A percentile compares a stretch with the other conserved stretches of the same genome.
These are phyloP conservation scores for Cerastis rubricosa DNA, from an alignment of 2,888 invertebrate genomes.

Conservation along the genomic window DNA sequence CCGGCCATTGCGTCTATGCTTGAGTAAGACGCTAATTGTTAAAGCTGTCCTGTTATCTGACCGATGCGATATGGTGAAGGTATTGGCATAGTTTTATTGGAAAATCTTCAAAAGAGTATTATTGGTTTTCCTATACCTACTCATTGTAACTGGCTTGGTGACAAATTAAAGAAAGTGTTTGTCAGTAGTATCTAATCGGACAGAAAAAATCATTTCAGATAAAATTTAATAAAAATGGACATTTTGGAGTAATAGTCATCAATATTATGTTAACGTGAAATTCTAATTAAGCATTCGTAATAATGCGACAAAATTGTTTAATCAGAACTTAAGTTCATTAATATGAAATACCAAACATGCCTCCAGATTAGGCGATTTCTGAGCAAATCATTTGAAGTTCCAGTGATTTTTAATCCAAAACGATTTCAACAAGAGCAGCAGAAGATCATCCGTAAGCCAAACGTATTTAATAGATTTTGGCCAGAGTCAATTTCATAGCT, in stretches of 20 bases:
- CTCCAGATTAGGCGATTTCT: slow-evolving; percentile 71
- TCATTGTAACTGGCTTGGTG: slow-evolving; percentile 45
- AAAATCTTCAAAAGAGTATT: slow-evolving; percentile 15
- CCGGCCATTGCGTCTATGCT: background rate
- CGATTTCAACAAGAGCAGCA: slow-evolving; percentile 22
- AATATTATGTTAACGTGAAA: slow-evolving; percentile 46
- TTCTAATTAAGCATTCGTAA: slow-evolving; percentile 59
- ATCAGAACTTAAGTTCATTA: slow-evolving; percentile 69
- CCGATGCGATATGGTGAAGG: background rate
- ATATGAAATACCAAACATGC: slow-evolving; percentile 82
- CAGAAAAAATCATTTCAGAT: slow-evolving; percentile 32
- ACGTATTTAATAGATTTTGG: background rate
- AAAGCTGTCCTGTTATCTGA: background rate
- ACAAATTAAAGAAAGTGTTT: slow-evolving; percentile 27
- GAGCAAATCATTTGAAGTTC: slow-evolving; percentile 65
- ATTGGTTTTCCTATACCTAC: background rate
- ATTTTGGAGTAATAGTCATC: slow-evolving; percentile 31
- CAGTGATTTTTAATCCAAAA: slow-evolving; percentile 57
- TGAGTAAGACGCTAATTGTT: background rate
- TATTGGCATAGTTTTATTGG: background rate
- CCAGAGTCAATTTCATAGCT: background rate
- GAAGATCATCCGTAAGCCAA: slow-evolving; percentile 59
- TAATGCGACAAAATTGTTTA: slow-evolving; percentile 71
- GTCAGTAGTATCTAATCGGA: slow-evolving; percentile 25
- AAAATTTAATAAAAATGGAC: slow-evolving; percentile 59